These are phyloP conservation scores for Agrochola lota DNA, from an alignment of 2,888 invertebrate species.

Conservation along the genomic window DNA sequence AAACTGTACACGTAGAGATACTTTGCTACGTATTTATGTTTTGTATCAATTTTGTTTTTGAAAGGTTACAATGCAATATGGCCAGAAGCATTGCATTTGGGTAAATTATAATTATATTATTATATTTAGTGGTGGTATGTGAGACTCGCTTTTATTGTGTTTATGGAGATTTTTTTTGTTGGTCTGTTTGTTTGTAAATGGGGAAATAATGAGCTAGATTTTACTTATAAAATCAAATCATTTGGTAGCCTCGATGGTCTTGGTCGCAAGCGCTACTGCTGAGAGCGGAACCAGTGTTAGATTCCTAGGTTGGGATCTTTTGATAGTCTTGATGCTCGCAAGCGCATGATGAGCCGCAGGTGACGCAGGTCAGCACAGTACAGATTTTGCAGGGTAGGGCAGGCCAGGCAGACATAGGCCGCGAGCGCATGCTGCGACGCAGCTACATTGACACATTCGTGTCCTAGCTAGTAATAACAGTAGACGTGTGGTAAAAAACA, in stretches of 20 bases:
- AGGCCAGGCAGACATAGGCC: no score
- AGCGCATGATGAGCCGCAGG: no score
- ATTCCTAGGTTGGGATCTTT: background rate
- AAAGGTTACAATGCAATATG: conserved; percentile 20
- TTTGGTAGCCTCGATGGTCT: background rate
- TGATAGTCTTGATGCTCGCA: no score
- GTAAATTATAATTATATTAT: conserved; percentile 35
- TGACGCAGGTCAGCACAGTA: no score
- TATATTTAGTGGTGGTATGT: conserved; percentile 9
- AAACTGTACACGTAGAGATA: conserved; percentile 5
- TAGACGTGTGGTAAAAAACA: no score
- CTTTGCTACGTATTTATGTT: conserved; percentile 8
- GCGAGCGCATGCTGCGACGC: no score
- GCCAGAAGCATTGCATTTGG: conserved; percentile 28
- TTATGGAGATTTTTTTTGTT: background rate
- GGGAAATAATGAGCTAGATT: background rate
- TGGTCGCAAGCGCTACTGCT: no score
- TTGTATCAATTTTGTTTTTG: conserved; percentile 11
- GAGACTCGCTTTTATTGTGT: conserved; percentile 11
- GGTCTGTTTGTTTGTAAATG: background rate
- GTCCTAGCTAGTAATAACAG: no score
- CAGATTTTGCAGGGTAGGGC: no score
- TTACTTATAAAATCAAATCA: background rate
- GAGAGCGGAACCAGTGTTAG: no score
- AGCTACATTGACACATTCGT: no score